A percentile compares a stretch with the other conserved stretches of the same genome.
These are phyloP conservation scores for Vanessa cardui DNA, from an alignment of 2,888 invertebrate species.

Conservation along the genomic window DNA sequence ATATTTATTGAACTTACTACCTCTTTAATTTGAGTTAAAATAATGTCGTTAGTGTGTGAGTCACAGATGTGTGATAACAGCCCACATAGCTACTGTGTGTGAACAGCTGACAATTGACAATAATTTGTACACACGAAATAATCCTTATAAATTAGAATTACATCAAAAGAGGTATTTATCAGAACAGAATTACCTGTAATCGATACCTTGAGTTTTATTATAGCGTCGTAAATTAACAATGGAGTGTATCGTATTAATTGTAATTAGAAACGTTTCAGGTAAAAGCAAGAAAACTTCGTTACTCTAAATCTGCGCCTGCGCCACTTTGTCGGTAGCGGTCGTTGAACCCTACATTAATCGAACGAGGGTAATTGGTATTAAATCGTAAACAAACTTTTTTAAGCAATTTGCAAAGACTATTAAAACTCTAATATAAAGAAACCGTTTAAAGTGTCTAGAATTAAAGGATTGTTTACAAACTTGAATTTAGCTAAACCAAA, in stretches of 20 bases:
- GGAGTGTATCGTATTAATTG: not conserved
- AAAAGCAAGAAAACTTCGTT: constrained; percentile 16
- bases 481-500: too few relatives aligned
- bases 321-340: constrained; percentile 27
- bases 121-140: not conserved
- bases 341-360: constrained; percentile 28
- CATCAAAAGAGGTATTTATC: not conserved
- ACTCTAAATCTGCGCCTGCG: constrained; percentile 28
- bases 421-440: too few relatives aligned
- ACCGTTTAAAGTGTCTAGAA: too few relatives aligned
- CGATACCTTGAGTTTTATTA: not conserved
- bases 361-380: constrained; percentile 37
- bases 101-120: not conserved
- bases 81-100: not conserved
- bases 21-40: too few relatives aligned
- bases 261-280: constrained; percentile 13
- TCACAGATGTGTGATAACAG: not conserved
- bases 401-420: not conserved
- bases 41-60: not conserved
- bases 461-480: too few relatives aligned
- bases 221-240: not conserved
- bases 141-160: too few relatives aligned
- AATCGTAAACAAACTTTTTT: constrained; percentile 27
- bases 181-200: not conserved
- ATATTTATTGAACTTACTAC: too few relatives aligned